Base-by-base conservation (phyloP, 2,888 invertebrate species). In the Lepidocyrtoides sp. region DNA sequence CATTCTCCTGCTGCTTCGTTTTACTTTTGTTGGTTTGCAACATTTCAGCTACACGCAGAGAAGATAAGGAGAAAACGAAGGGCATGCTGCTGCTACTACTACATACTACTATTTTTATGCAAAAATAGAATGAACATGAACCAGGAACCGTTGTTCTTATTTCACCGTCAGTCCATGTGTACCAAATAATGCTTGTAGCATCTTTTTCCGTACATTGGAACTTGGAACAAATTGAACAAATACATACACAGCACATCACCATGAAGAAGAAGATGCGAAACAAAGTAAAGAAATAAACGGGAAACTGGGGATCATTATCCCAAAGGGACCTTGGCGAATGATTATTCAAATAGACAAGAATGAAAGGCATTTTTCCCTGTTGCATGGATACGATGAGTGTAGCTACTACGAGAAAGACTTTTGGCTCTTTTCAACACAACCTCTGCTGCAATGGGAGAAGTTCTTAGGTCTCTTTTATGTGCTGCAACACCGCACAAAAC, bases 291-390 rank as follows among this genome's bases (percentile, higher is more conserved):
- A 14, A 32, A 63, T 4, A 51, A 44, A 29, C 48, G 44, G 63
- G 82, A 14, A 63, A 63, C 63, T 63, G 63, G 63, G 63, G 63
- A 63, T 63, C 29, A 63, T 69, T 54, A 75, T 85, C 75, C 75
- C 85, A 75, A 41, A 36, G 72, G 85, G 57, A 85, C 54, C 72
- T 41, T 85, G 72, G 36, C 48, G 41, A 85, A 85, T 85, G 72
- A 75, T 85, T 85, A 85, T 85, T 85, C 85, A 69, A 69, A 36
- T 69, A 69, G 66, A 69, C 32, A 36, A 36, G 66, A 36, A 36
- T 36, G 23, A 17, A 66, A 17, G 29, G 20, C 29, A 29, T 63
- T 63, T 63, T 63, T 29, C n/a, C 26, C 23, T 63, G 63, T 26
- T 29, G 29, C n/a, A 66, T 29, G 7, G 17, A 12, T n/a, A 60